A percentile compares a stretch with the other conserved stretches of the same genome.
Conservation (phyloP, 2,113 vertebrate genomes). For the Coptodon rendalli region DNA sequence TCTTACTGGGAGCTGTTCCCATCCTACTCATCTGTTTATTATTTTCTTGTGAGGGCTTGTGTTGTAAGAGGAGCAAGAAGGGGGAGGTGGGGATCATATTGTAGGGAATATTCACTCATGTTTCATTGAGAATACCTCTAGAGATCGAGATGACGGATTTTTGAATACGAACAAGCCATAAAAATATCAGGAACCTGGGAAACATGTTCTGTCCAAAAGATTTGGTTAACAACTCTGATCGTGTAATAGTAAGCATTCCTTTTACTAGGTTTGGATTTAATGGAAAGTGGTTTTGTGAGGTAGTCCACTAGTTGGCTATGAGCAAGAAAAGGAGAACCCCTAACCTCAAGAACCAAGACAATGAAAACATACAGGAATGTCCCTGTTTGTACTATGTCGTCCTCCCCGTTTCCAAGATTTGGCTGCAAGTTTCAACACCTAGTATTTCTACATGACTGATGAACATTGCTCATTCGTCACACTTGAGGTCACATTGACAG, state of each 20-base stretch:
- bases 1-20: slow-evolving; percentile 63
- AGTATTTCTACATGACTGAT: not conserved
- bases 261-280: not conserved
- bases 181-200: slow-evolving; percentile 6
- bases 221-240: not conserved
- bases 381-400: not conserved
- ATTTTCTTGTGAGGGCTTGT: slow-evolving; percentile 73
- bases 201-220: not conserved
- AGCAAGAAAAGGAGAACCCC: not conserved
- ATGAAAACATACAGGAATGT: not conserved
- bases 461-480: slow-evolving; percentile 1
- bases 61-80: slow-evolving; percentile 37
- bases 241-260: not conserved
- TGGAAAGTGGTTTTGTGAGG: not conserved
- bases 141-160: slow-evolving; percentile 14
- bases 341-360: not conserved
- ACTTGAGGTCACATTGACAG: not conserved
- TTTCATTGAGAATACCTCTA: slow-evolving; percentile 51
- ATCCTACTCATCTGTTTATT: slow-evolving; percentile 77
- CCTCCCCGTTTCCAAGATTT: not conserved
- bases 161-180: slow-evolving; percentile 8
- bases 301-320: not conserved
- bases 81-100: slow-evolving; percentile 23
- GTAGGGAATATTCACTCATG: slow-evolving; percentile 54
- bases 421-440: not conserved